Base-by-base conservation (phyloP, 2,797 vertebrate species). In the Pipistrellus kuhlii region DNA sequence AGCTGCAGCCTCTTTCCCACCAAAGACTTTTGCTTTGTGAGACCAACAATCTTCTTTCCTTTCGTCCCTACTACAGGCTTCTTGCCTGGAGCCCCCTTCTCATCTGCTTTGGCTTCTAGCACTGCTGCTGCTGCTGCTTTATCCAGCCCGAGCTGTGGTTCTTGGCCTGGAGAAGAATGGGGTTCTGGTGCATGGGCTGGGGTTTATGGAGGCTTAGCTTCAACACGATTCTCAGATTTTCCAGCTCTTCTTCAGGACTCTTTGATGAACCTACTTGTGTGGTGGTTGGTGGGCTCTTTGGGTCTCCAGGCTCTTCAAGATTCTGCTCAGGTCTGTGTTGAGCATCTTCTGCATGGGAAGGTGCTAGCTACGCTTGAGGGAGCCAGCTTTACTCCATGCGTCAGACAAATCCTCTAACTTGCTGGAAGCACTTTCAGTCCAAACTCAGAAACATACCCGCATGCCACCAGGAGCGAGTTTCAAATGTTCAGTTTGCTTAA, bases 141-240 rank as follows among this genome's bases (percentile, higher is more conserved):
- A 51, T 51, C 30, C 6, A 51, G 46, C 20, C 0, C 1, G 18
- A 51, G n/a, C 46, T 32, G 17, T 76, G 46, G 46, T 76, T 51
- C 73, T 30, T 46, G 18, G 27, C 44, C 72, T 76, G 73, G 30
- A 20, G 30, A 32, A 76, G 30, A 51, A 48, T 8, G 46, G 46
- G 6, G 46, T 51, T 51, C 30, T 0, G 0, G 46, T 18, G 8
- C 17, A 32, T 32, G 73, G 27, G 2, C 46, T 2, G 18, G 2
- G 17, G 10, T 76, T 51, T 76, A 44, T 13, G 32, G 18, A 9
- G 30, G 18, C 48, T 76, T 51, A 32, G 73, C 30, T 51, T 76
- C 73, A 51, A 21, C 18, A 32, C 7, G 18, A 76, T 51, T 51
- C 73, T 21, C 46, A 75, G 46, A 38, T 30, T 75, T 75, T 51